Percentiles rank a stretch among this genome's conserved stretches.
These are phyloP conservation scores for Dilophus febrilis DNA, from an alignment of 2,888 invertebrate species.

Conservation along the genomic window DNA sequence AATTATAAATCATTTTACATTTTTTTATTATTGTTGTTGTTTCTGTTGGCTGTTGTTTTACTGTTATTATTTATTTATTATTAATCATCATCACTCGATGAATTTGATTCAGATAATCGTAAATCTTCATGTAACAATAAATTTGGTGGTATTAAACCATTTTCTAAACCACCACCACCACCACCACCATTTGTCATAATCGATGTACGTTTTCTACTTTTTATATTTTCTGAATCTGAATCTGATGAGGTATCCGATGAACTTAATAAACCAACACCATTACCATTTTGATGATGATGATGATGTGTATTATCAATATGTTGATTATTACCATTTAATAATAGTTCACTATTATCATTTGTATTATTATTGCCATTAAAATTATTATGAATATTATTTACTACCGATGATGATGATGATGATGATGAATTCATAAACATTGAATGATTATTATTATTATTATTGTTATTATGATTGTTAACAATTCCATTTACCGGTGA, in stretches of 20 bases:
- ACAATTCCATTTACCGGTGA: neutral
- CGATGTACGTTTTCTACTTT: conserved; percentile 14
- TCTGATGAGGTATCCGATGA: conserved; percentile 28
- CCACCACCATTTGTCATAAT: conserved; percentile 18
- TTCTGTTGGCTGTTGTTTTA: conserved; percentile 6
- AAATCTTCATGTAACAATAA: conserved; percentile 67
- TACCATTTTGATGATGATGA: conserved; percentile 11
- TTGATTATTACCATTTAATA: conserved; percentile 13
- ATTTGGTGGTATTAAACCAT: conserved; percentile 32
- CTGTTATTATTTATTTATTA: conserved; percentile 14
- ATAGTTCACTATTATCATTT: conserved; percentile 15
- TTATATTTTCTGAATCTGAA: conserved; percentile 27
- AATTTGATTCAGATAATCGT: conserved; percentile 72
- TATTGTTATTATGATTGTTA: conserved; percentile 4
- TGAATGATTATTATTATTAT: conserved; percentile 2
- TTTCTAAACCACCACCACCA: conserved; percentile 16
- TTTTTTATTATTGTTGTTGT: neutral
- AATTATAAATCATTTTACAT: neutral
- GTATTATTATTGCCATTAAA: conserved; percentile 8
- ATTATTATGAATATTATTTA: neutral
- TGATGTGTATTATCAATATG: conserved; percentile 13
- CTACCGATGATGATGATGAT: conserved; percentile 5
- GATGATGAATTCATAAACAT: neutral
- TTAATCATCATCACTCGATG: conserved; percentile 52
- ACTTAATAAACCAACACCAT: conserved; percentile 22